Percentiles rank a stretch among this genome's conserved stretches.
phyloP scores from a whole-genome alignment of 2,113 vertebrate genomes.

The Macheiramphus alcinus region DNA sequence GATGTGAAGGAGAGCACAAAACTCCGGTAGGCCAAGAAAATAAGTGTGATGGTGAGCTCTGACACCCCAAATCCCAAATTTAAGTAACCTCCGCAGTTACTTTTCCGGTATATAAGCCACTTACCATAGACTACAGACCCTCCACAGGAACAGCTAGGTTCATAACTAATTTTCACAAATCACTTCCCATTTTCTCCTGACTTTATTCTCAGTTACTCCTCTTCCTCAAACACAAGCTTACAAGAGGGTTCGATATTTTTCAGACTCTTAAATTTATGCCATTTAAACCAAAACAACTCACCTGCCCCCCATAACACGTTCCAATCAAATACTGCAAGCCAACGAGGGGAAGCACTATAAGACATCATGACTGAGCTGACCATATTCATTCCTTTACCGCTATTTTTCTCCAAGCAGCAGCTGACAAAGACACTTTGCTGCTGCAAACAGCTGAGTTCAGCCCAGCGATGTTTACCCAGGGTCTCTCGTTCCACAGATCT shows the following conservation, averaged over 20 bases:
- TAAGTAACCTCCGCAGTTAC: not conserved
- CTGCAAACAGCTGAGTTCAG: not conserved
- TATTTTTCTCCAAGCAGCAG: not conserved
- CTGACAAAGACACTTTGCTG: not conserved
- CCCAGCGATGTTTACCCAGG: not conserved
- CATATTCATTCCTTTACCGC: not conserved
- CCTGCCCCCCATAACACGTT: not conserved
- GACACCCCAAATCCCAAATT: not conserved
- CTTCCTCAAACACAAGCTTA: not conserved
- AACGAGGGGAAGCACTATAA: not conserved
- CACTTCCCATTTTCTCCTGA: not conserved
- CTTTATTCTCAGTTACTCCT: not conserved
- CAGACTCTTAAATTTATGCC: not conserved
- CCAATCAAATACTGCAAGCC: fast-evolving
- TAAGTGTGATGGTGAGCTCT: not conserved
- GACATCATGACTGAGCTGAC: not conserved
- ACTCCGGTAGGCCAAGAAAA: not conserved
- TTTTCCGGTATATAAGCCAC: not conserved
- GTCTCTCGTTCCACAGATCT: not conserved
- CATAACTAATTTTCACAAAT: not conserved
- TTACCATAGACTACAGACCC: not conserved
- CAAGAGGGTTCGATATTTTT: not conserved
- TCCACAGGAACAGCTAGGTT: not conserved
- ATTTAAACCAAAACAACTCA: not conserved
- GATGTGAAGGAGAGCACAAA: not conserved